Conservation (phyloP, 2,797 vertebrate genomes). For the Pangasius mekongensis region DNA sequence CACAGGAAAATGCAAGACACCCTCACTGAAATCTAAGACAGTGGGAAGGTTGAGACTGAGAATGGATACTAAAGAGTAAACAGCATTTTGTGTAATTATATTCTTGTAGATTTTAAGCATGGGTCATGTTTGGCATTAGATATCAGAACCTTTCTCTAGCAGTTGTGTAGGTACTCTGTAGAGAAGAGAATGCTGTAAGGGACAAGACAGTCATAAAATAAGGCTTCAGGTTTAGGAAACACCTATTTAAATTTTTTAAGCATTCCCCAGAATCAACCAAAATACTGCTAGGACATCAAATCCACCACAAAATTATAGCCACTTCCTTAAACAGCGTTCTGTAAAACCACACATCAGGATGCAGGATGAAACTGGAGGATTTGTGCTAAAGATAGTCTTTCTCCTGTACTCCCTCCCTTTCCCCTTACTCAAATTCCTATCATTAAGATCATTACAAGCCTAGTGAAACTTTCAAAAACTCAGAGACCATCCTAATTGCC, state of each 20-base stretch:
- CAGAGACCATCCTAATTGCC: constrained; percentile 30
- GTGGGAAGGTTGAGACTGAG: not conserved
- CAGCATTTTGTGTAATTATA: not conserved
- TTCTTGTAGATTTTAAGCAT: not conserved
- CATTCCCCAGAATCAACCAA: constrained; percentile 26
- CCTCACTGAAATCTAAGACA: not conserved
- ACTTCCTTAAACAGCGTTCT: constrained; percentile 14
- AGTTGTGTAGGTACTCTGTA: not conserved
- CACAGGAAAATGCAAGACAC: not conserved
- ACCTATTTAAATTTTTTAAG: not conserved
- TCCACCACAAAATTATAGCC: constrained; percentile 37
- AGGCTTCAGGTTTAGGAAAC: not conserved
- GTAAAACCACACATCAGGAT: constrained; percentile 17
- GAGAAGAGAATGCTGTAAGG: not conserved
- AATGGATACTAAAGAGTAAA: not conserved
- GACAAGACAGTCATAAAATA: not conserved
- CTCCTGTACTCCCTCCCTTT: constrained; percentile 12
- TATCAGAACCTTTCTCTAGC: not conserved
- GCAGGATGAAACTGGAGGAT: constrained; percentile 22
- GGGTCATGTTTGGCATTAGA: not conserved
- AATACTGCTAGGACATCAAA: constrained; percentile 16
- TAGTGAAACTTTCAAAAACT: constrained; percentile 28
- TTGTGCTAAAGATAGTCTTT: constrained; percentile 25
- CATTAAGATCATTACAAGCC: constrained; percentile 44
- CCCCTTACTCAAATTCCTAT: constrained; percentile 44